Conservation (phyloP, 2,113 vertebrate genomes). For the Noturus placidus region DNA sequence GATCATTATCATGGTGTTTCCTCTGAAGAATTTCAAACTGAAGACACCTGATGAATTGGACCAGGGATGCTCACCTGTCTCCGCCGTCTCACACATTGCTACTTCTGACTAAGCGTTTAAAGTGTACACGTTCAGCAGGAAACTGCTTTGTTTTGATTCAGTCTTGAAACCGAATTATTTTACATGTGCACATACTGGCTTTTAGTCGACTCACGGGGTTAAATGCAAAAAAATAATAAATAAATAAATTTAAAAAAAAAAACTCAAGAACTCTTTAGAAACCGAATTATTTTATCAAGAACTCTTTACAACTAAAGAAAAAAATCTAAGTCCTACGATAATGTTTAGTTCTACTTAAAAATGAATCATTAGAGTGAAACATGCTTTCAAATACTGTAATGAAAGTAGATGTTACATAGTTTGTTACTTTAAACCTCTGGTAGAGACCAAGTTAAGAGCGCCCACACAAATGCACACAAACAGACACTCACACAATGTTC, state of each 20-base stretch:
- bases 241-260: too few relatives aligned
- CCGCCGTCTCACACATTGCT: neutral
- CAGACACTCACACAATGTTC: neutral
- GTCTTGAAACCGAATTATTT: neutral
- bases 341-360: neutral
- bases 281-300: too few relatives aligned
- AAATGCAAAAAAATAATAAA: too few relatives aligned
- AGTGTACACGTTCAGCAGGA: neutral
- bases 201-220: neutral
- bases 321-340: neutral
- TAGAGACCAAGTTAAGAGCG: neutral
- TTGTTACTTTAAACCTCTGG: neutral
- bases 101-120: neutral
- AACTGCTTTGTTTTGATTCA: neutral
- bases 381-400: neutral
- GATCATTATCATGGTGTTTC: neutral
- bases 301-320: neutral
- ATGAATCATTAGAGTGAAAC: neutral
- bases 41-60: neutral
- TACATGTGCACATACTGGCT: neutral
- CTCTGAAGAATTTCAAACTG: neutral
- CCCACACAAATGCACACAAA: constrained; percentile 3
- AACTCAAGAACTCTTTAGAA: too few relatives aligned
- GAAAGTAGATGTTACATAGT: neutral
- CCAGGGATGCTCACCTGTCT: neutral